Base-by-base conservation (phyloP, 2,797 vertebrate species). In the Trachurus trachurus region DNA sequence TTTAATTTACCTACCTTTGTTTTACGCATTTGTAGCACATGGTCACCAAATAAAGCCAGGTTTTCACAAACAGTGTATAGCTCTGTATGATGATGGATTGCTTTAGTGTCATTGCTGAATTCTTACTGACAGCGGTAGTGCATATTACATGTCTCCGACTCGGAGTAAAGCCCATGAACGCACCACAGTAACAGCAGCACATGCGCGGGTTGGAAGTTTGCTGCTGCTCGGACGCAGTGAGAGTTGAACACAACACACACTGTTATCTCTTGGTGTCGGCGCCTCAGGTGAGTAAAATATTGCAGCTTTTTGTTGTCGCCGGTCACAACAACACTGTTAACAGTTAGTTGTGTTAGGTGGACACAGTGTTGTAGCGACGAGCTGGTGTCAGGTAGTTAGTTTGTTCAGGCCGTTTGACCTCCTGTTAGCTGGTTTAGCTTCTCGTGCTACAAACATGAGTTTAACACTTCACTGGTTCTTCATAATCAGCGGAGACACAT, bases 201-300 rank as follows among this genome's bases (percentile, higher is more conserved):
- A 71, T 60, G 75, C 75, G 68, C 68, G 0, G 19, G 15, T 15
- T 31, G 17, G 21, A 71, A 40, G 50, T 66, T 74, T 44, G 16
- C n/a, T 9, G 26, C 26, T 26, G 26, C 26, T 26, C 1, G 40
- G 66, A 9, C 4, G 42, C 17, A 1, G 40, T 13, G 12, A 37
- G 34, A 8, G 34, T 37, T 37, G 34, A 42, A 11, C 40, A 7
- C 37, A 13, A 0, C 22, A 5, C 66, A 71, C 39, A 54, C 56
- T 2, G 34, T 8, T 31, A 1, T 15, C 0, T 0, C 6, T 71
- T 2, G 31, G 26, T 2, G 42, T 58, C 47, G 39, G 2, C 16
- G 31, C 21, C 9, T 15, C 5, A 7, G 40, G 78, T 84, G 60
- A 73, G 81, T 64, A 10, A 34, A 39, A 16, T 1, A 1, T 4